Base-by-base conservation (phyloP, 2,113 vertebrate species). In the Neogale vison region DNA sequence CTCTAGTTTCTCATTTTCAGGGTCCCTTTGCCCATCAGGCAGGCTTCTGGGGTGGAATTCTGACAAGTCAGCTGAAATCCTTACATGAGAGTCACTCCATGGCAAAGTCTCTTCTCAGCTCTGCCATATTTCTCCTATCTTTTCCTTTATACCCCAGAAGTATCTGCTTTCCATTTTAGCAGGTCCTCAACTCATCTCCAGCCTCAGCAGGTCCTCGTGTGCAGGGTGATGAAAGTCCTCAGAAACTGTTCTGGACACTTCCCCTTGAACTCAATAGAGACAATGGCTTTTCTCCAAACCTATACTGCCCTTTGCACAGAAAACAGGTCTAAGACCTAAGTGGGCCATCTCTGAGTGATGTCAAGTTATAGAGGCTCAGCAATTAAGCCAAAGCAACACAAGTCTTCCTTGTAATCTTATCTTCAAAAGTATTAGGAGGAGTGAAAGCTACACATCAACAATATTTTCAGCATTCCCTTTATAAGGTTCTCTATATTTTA, bases 71-170 rank as follows among this genome's bases (percentile, higher is more conserved):
- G 13, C 26, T 45, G 2, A 47, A 42, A n/a, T 52, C n/a, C n/a
- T 55, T 47, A 45, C 24, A 31, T 0, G n/a, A 12, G 45, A 36
- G 7, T 67, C 36, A 83, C 15, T 15, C 9, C 36, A 59, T 3
- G 7, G 57, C 21, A 59, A 59, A 59, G 31, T 8, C 39, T 26
- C 29, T 17, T 61, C 12, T 91, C 31, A 23, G 34, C 7, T 81
- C 11, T 55, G 31, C 7, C 4, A 7, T 69, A 20, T 67, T 50
- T 6, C 3, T 92, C 39, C 31, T 83, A 15, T 9, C 4, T 17
- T 7, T 74, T 36, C 67, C 3, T 10, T 7, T 4, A 29, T 1
- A 61, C 3, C 3, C 31, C 4, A 9, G 31, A 34, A 13, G 11
- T 29, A 29, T 31, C 23, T 13, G 23, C 47, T 55, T 26, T 10